Conservation (phyloP, 2,113 vertebrate genomes). For the Proterorhinus semilunaris region DNA sequence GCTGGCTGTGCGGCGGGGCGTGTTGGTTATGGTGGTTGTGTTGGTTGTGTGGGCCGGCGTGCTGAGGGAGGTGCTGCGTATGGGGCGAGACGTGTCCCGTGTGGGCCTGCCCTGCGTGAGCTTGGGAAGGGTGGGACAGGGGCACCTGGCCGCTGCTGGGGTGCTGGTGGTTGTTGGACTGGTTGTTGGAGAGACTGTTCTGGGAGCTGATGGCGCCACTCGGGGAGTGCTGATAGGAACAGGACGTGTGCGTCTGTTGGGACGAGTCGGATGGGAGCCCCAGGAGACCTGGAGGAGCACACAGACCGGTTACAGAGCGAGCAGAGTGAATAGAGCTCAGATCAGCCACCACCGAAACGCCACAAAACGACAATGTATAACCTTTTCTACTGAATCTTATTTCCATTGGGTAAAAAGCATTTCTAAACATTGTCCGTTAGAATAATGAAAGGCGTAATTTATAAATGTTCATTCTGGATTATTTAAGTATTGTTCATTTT, state of each 20-base stretch:
- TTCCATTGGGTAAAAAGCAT: no score
- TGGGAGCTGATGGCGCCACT: conserved; percentile 83
- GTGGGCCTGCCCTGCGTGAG: conserved; percentile 75
- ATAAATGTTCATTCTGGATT: no score
- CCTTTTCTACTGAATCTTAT: no score
- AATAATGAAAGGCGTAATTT: no score
- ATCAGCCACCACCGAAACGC: not conserved
- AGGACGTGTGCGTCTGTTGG: conserved; percentile 89
- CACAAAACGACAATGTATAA: not conserved
- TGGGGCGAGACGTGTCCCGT: conserved; percentile 77
- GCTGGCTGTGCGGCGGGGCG: conserved; percentile 55
- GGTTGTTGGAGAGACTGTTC: conserved; percentile 76
- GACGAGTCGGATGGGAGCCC: conserved; percentile 84
- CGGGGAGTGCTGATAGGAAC: conserved; percentile 91
- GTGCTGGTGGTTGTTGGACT: conserved; percentile 79
- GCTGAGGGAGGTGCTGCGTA: conserved; percentile 75
- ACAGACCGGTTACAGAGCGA: conserved; percentile 7
- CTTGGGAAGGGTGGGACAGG: conserved; percentile 81
- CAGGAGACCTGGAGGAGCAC: conserved; percentile 80
- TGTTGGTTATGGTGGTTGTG: conserved; percentile 69
- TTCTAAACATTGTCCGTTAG: no score
- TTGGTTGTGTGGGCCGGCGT: conserved; percentile 60
- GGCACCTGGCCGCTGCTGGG: conserved; percentile 83
- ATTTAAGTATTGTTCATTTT: no score
- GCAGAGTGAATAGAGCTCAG: no score